Evolutionary conservation across 2,797 vertebrate genomes (phyloP).

Genomic region (Hylomyscus alleni): DNA sequence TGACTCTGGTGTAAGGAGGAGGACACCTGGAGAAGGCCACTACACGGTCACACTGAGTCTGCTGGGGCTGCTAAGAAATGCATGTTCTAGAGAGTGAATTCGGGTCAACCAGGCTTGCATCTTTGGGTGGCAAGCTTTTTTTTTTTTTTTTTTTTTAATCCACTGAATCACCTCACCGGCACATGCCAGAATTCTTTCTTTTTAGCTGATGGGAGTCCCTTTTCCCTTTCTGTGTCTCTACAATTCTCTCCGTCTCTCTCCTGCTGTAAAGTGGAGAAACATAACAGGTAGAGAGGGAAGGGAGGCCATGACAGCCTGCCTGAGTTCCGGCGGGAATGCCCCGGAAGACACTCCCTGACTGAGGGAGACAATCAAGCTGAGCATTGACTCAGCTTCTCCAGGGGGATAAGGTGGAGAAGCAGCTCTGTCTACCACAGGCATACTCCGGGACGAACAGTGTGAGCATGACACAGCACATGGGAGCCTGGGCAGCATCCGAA

Average conservation of each 20-base stretch:
- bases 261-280: not conserved
- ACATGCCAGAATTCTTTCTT: not conserved
- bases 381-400: not conserved
- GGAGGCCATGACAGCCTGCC: not conserved
- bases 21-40: not conserved
- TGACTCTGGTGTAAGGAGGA: not conserved
- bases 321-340: not conserved
- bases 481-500: not conserved
- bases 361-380: not conserved
- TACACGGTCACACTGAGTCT: rapidly evolving
- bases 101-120: not conserved
- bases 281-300: too few relatives aligned
- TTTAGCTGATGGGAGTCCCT: not conserved
- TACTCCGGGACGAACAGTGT: not conserved
- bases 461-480: too few relatives aligned
- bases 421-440: not conserved
- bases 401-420: too few relatives aligned
- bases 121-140: not conserved
- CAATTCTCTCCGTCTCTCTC: not conserved
- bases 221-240: not conserved
- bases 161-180: not conserved
- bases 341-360: not conserved
- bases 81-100: not conserved
- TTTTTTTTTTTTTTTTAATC: too few relatives aligned
- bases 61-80: not conserved